These are phyloP conservation scores for Agrotis puta DNA, from an alignment of 2,888 invertebrate genomes.

Conservation along the genomic window DNA sequence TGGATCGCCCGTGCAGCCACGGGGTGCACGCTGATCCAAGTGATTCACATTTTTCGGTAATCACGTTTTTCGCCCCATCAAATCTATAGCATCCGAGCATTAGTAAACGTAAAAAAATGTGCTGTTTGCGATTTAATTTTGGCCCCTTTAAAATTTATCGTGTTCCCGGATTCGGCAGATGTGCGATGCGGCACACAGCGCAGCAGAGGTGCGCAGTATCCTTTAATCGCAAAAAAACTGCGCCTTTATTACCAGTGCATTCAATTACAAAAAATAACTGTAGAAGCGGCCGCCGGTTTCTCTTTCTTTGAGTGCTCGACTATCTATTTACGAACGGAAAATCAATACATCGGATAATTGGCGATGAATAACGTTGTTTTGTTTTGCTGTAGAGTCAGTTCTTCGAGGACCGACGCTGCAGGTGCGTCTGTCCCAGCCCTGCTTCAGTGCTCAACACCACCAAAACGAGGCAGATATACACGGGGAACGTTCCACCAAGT, in stretches of 20 bases:
- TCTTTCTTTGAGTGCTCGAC: background rate
- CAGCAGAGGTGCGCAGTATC: conserved; percentile 7
- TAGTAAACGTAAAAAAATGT: background rate
- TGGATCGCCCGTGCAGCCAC: no score
- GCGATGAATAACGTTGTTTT: conserved; percentile 1
- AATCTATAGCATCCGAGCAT: background rate
- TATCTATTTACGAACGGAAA: background rate
- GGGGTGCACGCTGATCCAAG: background rate
- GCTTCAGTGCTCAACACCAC: conserved; percentile 91
- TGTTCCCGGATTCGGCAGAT: background rate
- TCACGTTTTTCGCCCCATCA: no score
- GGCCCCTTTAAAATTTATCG: background rate
- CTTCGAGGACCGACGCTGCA: conserved; percentile 95
- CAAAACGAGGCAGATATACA: conserved; percentile 91
- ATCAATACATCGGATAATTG: background rate
- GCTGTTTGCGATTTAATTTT: background rate
- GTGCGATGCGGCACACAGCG: background rate
- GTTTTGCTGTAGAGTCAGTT: conserved; percentile 53
- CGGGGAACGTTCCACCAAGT: conserved; percentile 94
- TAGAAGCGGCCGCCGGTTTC: no score
- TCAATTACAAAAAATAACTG: background rate
- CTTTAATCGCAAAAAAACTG: conserved; percentile 1
- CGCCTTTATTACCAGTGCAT: background rate
- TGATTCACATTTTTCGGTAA: background rate
- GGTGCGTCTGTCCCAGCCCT: conserved; percentile 95